Percentiles rank a stretch among this genome's conserved stretches.
phyloP scores from a whole-genome alignment of 2,888 invertebrate genomes.

The Chalcosyrphus nemorum region DNA sequence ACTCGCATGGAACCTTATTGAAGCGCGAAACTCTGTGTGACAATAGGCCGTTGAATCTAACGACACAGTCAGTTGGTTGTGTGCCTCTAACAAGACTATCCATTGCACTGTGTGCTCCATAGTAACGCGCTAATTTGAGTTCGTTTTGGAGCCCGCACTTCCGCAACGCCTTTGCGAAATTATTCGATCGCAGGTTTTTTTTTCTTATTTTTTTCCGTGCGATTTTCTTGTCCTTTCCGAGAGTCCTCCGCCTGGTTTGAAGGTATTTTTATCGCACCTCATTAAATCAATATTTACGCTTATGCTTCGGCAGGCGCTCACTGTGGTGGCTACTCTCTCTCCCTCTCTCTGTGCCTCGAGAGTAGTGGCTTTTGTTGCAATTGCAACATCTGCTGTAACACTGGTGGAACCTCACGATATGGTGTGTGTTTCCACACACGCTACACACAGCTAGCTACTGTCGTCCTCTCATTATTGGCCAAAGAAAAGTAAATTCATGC shows the following conservation, averaged over 20 bases:
- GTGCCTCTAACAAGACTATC: constrained; percentile 54
- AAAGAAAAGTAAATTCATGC: constrained; percentile 65
- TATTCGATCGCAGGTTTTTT: constrained; percentile 47
- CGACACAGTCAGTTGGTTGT: constrained; percentile 29
- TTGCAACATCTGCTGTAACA: constrained; percentile 33
- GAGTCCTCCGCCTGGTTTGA: constrained; percentile 37
- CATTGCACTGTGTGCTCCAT: not conserved
- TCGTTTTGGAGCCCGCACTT: constrained; percentile 56
- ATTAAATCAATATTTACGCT: constrained; percentile 78
- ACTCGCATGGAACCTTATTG: constrained; percentile 50
- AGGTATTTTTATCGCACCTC: constrained; percentile 78
- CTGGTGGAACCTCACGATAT: constrained; percentile 18
- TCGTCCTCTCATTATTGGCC: constrained; percentile 68
- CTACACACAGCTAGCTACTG: constrained; percentile 66
- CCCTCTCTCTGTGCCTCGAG: not conserved
- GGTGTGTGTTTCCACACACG: constrained; percentile 54
- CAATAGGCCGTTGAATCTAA: constrained; percentile 61
- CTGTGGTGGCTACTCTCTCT: constrained; percentile 10
- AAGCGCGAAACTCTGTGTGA: constrained; percentile 40
- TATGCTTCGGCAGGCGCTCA: constrained; percentile 73
- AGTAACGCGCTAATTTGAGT: constrained; percentile 64
- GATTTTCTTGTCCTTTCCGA: constrained; percentile 13
- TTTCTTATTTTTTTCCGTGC: constrained; percentile 27
- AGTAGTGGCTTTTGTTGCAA: constrained; percentile 7
- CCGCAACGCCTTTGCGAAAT: constrained; percentile 70